Evolutionary conservation across 92 coral and sea anemone genomes (phyloP).

Genomic region (Palythoa caribaeorum): DNA sequence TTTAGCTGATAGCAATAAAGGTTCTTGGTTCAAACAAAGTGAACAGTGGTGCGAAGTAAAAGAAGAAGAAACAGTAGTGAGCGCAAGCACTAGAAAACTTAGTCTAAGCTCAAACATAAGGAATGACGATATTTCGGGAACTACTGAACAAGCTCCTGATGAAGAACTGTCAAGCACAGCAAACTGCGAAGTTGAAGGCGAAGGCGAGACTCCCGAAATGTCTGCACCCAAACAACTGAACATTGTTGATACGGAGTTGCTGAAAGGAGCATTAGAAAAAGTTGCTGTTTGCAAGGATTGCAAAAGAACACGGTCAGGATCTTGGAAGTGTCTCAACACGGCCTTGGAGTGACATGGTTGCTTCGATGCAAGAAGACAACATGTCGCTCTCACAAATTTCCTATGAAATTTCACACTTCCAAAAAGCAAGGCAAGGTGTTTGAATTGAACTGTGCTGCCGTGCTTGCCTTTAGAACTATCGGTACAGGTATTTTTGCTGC

Average conservation of each 20-base stretch:
- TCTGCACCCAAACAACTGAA: conserved; percentile 9
- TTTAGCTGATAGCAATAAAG: conserved; percentile 11
- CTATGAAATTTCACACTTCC: conserved; percentile 13
- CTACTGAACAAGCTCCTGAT: background rate
- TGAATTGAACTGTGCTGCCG: conserved; percentile 36
- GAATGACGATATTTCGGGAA: background rate
- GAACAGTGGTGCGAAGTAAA: background rate
- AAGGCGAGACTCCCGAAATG: background rate
- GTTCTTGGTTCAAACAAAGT: background rate
- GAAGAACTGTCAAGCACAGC: background rate
- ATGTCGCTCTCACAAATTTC: conserved; percentile 35
- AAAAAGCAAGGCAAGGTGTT: conserved; percentile 10
- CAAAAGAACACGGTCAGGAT: background rate
- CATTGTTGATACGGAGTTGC: background rate
- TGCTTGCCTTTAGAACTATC: conserved; percentile 36
- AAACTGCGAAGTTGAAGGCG: background rate
- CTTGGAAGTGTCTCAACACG: conserved; percentile 34
- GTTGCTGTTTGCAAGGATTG: conserved; percentile 23
- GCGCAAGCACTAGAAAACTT: background rate
- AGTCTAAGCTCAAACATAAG: background rate
- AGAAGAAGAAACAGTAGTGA: background rate
- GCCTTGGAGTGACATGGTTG: conserved; percentile 44
- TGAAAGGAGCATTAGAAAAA: conserved; percentile 6
- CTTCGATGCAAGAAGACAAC: conserved; percentile 32
- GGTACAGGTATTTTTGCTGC: conserved; percentile 48